These are phyloP conservation scores for Tachycineta bicolor DNA, from an alignment of 2,113 vertebrate species.

Conservation along the genomic window DNA sequence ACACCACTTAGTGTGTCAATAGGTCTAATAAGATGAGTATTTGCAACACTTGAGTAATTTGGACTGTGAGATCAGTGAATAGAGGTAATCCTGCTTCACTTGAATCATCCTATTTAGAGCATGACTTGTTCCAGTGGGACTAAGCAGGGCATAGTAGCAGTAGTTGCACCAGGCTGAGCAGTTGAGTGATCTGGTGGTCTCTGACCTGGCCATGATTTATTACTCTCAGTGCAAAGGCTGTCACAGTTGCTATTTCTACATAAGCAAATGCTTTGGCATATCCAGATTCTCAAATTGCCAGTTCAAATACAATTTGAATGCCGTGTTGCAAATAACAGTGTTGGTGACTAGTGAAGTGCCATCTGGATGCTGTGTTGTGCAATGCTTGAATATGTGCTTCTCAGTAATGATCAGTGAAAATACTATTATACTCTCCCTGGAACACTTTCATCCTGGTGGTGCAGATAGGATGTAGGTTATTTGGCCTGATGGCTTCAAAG, in stretches of 20 bases:
- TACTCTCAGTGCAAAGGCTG: background rate
- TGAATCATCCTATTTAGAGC: background rate
- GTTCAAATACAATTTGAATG: background rate
- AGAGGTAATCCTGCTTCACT: background rate
- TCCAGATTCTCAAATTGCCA: background rate
- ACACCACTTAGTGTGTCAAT: background rate
- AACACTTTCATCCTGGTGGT: background rate
- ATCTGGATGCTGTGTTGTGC: background rate
- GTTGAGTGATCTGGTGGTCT: background rate
- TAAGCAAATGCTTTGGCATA: background rate
- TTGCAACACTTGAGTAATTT: background rate
- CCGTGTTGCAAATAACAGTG: rapidly evolving
- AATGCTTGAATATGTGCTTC: background rate
- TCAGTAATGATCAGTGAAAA: background rate
- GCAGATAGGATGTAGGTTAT: background rate
- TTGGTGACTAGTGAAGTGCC: background rate
- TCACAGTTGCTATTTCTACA: background rate
- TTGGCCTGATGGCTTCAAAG: background rate
- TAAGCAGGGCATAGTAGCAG: background rate
- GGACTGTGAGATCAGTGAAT: background rate
- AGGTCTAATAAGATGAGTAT: background rate
- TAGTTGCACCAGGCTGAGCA: background rate
- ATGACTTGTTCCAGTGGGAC: background rate
- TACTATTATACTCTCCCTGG: background rate
- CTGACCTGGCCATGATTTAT: background rate